Evolutionary conservation across 2,797 vertebrate genomes (phyloP).

Genomic region (Arrhamphus sclerolepis): DNA sequence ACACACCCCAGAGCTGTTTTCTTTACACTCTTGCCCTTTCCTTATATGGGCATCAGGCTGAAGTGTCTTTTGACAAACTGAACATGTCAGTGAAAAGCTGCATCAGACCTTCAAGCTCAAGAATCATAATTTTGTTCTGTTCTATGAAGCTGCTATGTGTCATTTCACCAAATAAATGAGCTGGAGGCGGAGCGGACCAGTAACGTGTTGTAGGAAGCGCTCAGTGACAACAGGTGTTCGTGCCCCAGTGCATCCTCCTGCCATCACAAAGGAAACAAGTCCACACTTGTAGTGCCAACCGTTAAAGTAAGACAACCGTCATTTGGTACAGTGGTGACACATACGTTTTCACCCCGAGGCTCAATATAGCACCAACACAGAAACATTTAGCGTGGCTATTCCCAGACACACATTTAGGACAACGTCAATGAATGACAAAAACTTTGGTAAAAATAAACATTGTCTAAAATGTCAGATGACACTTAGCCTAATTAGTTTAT

Average conservation of each 20-base stretch:
- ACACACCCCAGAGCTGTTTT: slow-evolving; percentile 62
- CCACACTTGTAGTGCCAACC: slow-evolving; percentile 65
- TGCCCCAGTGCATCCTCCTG: slow-evolving; percentile 31
- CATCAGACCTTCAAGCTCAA: slow-evolving; percentile 17
- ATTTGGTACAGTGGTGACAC: slow-evolving; percentile 52
- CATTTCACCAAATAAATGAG: slow-evolving; percentile 4
- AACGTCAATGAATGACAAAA: slow-evolving; percentile 37
- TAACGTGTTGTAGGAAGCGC: slow-evolving; percentile 11
- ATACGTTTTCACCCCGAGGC: slow-evolving; percentile 55
- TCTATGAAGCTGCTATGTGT: background rate
- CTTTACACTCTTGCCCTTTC: slow-evolving; percentile 37
- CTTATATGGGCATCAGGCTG: slow-evolving; percentile 58
- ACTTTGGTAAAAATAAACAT: slow-evolving; percentile 59
- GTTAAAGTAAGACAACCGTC: slow-evolving; percentile 69
- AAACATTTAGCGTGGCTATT: slow-evolving; percentile 33
- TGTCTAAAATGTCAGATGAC: slow-evolving; percentile 42
- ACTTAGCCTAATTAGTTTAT: slow-evolving; percentile 71
- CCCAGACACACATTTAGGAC: slow-evolving; percentile 34
- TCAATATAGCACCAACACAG: slow-evolving; percentile 31
- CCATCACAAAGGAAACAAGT: slow-evolving; percentile 62
- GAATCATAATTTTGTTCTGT: slow-evolving; percentile 1
- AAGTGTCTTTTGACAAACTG: background rate
- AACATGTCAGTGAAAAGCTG: too few species aligned
- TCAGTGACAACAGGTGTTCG: slow-evolving; percentile 21
- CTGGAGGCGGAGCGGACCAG: background rate